Conservation (phyloP, 2,797 vertebrate species). For the Pseudopleuronectes americanus region DNA sequence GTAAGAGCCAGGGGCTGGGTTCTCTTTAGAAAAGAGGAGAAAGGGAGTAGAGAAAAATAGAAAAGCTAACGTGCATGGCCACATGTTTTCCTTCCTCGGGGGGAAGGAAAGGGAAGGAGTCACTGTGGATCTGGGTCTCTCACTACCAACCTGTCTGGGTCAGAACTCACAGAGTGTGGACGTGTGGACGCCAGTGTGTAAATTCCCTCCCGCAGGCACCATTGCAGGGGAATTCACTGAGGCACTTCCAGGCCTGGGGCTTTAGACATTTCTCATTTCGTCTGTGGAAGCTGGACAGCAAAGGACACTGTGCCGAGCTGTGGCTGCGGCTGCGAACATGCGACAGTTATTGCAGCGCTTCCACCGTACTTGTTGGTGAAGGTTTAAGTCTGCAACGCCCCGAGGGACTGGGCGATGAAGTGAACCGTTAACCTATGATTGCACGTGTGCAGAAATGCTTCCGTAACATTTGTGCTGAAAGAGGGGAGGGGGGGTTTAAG, state of each 20-base stretch:
- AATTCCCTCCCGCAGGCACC: slow-evolving; percentile 42
- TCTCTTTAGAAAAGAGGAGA: slow-evolving; percentile 67
- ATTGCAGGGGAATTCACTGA: slow-evolving; percentile 44
- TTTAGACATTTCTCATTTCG: slow-evolving; percentile 24
- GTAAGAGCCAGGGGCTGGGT: slow-evolving; percentile 58
- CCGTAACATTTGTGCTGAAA: not conserved
- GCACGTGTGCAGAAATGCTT: slow-evolving; percentile 21
- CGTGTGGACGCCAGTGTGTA: slow-evolving; percentile 48
- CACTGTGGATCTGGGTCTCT: slow-evolving; percentile 70
- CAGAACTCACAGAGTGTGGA: slow-evolving; percentile 55
- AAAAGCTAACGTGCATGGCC: slow-evolving; percentile 55
- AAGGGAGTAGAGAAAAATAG: slow-evolving; percentile 60
- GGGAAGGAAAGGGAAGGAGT: slow-evolving; percentile 57
- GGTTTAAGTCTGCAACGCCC: slow-evolving; percentile 20
- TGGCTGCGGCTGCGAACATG: slow-evolving; percentile 19
- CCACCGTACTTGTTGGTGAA: slow-evolving; percentile 26
- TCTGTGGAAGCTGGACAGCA: slow-evolving; percentile 50
- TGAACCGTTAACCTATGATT: slow-evolving; percentile 12
- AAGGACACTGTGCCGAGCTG: slow-evolving; percentile 51
- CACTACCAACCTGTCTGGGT: slow-evolving; percentile 59
- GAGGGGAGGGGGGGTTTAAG: no score
- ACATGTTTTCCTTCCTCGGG: slow-evolving; percentile 58
- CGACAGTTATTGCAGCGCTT: slow-evolving; percentile 41
- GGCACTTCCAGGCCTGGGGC: slow-evolving; percentile 63
- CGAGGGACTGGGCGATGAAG: slow-evolving; percentile 37